Base-by-base conservation (phyloP, 2,888 invertebrate genomes). In the Dione vanillae region DNA sequence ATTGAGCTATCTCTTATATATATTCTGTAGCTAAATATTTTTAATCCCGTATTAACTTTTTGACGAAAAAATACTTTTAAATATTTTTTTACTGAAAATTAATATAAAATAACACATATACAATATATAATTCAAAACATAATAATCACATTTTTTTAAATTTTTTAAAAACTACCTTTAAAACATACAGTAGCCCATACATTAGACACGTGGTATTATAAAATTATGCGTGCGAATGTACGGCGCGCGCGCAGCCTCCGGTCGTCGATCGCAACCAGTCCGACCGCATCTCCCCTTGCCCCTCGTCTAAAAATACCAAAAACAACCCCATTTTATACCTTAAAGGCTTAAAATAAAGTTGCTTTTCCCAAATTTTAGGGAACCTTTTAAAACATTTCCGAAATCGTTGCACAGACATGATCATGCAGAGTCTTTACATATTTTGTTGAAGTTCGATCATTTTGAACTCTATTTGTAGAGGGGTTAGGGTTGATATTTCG, bases 211-310 rank as follows among this genome's bases (percentile, higher is more conserved):
- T 79, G 77, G 78, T 74, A 47, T 72, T 73, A 74, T 75, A 71
- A 69, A 71, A 71, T 72, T 73, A 58, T 73, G 74, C 74, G 74
- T 76, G 74, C 78, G 76, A 77, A 61, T 76, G 79, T 78, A 76
- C 79, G 82, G 88, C 89, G 90, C 88, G 89, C 87, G 89, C 90
- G 89, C 91, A 86, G 91, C 87, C 91, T 88, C 88, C 92, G 92
- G 92, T 92, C 92, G 92, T 87, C 92, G 92, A 82, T 92, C 92
- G 92, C 91, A 91, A 92, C 92, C 92, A 91, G 92, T 92, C 87
- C 79, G 87, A 90, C 92, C 86, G 89, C 92, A 85, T 88, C 77
- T 75, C 80, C 78, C 81, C 79, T 78, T 75, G 84, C 81, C 84
- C 83, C 82, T 77, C 86, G 82, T 83, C 90, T 87, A 89, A 89